Percentiles rank a stretch among this genome's conserved stretches.
These are phyloP conservation scores for Tipula vernalis DNA, from an alignment of 2,888 invertebrate species.

Conservation along the genomic window DNA sequence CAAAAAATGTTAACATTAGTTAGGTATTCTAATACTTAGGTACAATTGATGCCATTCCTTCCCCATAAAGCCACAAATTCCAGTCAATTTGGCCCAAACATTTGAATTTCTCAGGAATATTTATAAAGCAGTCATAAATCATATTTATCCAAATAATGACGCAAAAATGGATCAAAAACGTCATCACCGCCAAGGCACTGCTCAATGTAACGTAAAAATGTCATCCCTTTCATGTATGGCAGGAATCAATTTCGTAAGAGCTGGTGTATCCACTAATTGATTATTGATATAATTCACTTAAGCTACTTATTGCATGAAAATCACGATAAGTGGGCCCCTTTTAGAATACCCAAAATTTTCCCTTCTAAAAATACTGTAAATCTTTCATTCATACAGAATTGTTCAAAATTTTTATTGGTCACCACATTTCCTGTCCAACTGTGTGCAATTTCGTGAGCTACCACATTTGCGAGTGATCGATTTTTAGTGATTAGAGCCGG, in stretches of 20 bases:
- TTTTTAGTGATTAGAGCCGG: conserved; percentile 81
- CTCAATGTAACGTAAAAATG: conserved; percentile 79
- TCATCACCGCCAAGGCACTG: conserved; percentile 63
- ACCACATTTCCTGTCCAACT: conserved; percentile 93
- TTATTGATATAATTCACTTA: conserved; percentile 51
- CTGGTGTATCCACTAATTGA: conserved; percentile 48
- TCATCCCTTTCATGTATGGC: conserved; percentile 88
- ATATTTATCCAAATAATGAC: conserved; percentile 65
- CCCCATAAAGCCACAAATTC: conserved; percentile 66
- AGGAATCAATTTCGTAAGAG: conserved; percentile 65
- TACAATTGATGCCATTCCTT: conserved; percentile 82
- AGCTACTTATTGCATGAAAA: conserved; percentile 65
- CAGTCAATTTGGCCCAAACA: conserved; percentile 59
- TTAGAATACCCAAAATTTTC: conserved; percentile 64
- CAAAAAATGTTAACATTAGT: conserved; percentile 21
- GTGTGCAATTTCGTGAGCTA: conserved; percentile 93
- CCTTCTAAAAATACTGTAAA: conserved; percentile 79
- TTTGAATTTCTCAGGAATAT: conserved; percentile 35
- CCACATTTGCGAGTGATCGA: conserved; percentile 77
- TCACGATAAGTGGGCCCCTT: conserved; percentile 52
- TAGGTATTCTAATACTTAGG: conserved; percentile 49
- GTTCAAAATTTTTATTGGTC: conserved; percentile 85
- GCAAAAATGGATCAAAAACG: conserved; percentile 72
- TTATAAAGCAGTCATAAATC: conserved; percentile 57
- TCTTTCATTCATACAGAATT: conserved; percentile 96